These are phyloP conservation scores for Pilophorus perplexus DNA, from an alignment of 2,888 invertebrate species.

Conservation along the genomic window DNA sequence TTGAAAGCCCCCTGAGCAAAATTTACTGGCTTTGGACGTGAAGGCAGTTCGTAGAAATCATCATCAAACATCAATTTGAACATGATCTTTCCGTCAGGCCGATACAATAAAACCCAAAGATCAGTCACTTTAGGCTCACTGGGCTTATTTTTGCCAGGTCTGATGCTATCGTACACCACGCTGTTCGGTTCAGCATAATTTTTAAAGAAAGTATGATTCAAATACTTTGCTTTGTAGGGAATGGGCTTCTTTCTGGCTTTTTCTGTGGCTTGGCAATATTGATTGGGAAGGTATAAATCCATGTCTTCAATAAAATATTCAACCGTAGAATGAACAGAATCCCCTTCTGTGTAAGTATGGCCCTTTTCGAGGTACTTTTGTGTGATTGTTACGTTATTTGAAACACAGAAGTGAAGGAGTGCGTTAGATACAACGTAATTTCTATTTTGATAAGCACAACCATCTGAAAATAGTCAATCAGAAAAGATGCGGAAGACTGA, in stretches of 20 bases:
- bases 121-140: neutral
- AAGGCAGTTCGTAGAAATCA: neutral
- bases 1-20: neutral
- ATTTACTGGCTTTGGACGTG: neutral
- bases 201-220: neutral
- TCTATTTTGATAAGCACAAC: conserved; percentile 30
- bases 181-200: neutral
- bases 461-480: too few species aligned
- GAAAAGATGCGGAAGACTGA: too few species aligned
- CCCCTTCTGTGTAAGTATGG: conserved; percentile 30
- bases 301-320: neutral
- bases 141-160: neutral
- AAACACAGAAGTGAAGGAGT: conserved; percentile 19
- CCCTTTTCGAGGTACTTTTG: conserved; percentile 31
- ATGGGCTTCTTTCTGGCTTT: conserved; percentile 18
- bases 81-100: neutral
- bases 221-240: neutral
- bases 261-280: conserved; percentile 35
- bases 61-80: neutral
- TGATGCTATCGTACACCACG: neutral
- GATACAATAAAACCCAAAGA: neutral
- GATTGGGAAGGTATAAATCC: conserved; percentile 25
- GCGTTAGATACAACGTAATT: conserved; percentile 22
- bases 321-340: conserved; percentile 15
- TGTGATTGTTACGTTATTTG: neutral